These are phyloP conservation scores for Thaleichthys pacificus DNA, from an alignment of 2,797 vertebrate species.

Conservation along the genomic window DNA sequence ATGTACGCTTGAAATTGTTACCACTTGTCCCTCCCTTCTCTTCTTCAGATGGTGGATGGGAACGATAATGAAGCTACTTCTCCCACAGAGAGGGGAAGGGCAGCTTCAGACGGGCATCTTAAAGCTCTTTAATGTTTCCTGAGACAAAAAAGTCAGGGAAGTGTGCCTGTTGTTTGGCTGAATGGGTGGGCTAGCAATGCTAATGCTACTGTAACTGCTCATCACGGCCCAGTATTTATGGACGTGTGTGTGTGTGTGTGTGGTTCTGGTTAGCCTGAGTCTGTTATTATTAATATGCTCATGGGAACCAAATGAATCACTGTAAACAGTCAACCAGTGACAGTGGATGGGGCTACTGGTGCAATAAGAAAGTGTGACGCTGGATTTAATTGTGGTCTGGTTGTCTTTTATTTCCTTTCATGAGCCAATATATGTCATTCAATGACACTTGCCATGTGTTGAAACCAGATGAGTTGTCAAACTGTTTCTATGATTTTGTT, in stretches of 20 bases:
- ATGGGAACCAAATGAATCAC: constrained; percentile 70
- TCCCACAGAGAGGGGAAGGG: constrained; percentile 13
- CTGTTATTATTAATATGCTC: constrained; percentile 48
- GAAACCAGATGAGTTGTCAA: constrained; percentile 56
- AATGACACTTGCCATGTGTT: constrained; percentile 61
- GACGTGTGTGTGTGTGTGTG: not conserved
- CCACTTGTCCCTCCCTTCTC: constrained; percentile 58
- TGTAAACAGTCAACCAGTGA: constrained; percentile 33
- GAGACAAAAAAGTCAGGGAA: constrained; percentile 9
- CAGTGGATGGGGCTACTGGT: constrained; percentile 38
- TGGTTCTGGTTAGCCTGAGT: not conserved
- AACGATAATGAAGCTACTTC: constrained; percentile 30
- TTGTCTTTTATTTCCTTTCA: constrained; percentile 56
- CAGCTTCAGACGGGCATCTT: constrained; percentile 18
- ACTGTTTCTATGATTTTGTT: constrained; percentile 37
- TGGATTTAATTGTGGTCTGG: constrained; percentile 45
- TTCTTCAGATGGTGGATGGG: constrained; percentile 9
- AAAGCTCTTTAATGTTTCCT: constrained; percentile 23
- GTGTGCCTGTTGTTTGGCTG: constrained; percentile 1
- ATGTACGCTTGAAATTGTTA: constrained; percentile 79
- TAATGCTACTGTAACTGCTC: constrained; percentile 33
- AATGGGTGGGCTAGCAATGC: constrained; percentile 30
- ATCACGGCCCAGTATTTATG: constrained; percentile 44
- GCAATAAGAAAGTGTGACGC: constrained; percentile 58
- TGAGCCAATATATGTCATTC: constrained; percentile 56